Conservation (phyloP, 2,113 vertebrate genomes). For the Morone chrysops region DNA sequence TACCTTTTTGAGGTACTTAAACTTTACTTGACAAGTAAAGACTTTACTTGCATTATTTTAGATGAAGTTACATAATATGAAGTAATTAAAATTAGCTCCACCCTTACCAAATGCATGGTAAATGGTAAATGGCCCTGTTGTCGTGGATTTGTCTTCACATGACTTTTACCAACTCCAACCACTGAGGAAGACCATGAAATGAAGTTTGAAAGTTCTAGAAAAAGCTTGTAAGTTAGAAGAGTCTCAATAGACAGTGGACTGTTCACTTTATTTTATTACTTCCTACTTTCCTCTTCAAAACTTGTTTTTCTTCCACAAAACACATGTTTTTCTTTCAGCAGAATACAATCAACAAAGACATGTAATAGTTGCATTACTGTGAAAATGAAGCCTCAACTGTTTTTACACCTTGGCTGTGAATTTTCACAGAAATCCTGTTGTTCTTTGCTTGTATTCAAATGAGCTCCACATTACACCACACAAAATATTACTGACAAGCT, state of each 20-base stretch:
- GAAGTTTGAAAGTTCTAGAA: too few relatives aligned
- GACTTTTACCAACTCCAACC: too few relatives aligned
- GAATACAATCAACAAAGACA: background rate
- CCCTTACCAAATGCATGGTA: too few relatives aligned
- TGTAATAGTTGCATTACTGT: background rate
- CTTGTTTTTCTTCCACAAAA: background rate
- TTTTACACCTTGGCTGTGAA: slow-evolving; percentile 59
- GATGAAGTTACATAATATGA: too few relatives aligned
- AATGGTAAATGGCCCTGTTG: too few relatives aligned
- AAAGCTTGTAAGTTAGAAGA: too few relatives aligned
- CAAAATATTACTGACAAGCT: background rate
- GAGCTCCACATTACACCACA: background rate
- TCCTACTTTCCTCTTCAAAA: background rate
- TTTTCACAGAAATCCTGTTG: slow-evolving; percentile 47
- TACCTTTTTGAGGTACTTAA: background rate
- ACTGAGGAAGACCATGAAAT: too few relatives aligned
- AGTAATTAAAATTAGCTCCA: too few relatives aligned
- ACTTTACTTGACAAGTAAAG: background rate
- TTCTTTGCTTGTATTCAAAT: slow-evolving; percentile 46
- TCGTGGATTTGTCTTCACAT: too few relatives aligned
- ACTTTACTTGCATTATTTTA: background rate
- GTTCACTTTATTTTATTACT: too few relatives aligned
- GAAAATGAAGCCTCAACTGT: slow-evolving; percentile 38
- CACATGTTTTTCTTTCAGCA: background rate
- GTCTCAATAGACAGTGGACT: too few relatives aligned